phyloP scores from a whole-genome alignment of 53 echinoderm and acorn worm species.

The Luidia sarsii region DNA sequence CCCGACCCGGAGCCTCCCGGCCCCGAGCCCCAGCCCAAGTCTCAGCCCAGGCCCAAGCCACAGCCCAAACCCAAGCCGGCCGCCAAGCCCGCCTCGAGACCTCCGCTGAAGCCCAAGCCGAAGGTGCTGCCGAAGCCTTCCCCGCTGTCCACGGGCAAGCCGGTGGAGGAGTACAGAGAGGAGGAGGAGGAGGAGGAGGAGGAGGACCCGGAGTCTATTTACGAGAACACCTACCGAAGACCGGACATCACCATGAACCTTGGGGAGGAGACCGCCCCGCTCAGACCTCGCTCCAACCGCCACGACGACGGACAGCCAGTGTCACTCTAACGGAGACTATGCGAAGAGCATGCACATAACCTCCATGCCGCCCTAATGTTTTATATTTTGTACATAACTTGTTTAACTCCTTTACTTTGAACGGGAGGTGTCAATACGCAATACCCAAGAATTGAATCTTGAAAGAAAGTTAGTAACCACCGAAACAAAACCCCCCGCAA shows the following conservation, averaged over 20 bases:
- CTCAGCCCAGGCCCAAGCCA: neutral
- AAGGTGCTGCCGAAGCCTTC: slow-evolving; percentile 18
- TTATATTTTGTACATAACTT: no score
- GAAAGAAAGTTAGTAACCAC: no score
- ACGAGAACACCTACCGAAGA: slow-evolving; percentile 36
- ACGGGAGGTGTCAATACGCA: no score
- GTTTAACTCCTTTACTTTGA: no score
- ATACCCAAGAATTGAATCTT: no score
- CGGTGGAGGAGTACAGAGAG: neutral
- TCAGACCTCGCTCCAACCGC: neutral
- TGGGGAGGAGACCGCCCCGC: slow-evolving; percentile 11
- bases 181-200: neutral
- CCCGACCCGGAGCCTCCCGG: slow-evolving; percentile 4
- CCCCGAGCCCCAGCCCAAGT: neutral
- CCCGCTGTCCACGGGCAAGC: neutral
- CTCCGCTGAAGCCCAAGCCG: slow-evolving; percentile 10
- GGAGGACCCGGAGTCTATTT: slow-evolving; percentile 5
- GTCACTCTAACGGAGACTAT: neutral
- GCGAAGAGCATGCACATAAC: no score
- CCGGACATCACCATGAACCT: slow-evolving; percentile 44
- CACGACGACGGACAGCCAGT: neutral
- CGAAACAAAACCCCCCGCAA: no score
- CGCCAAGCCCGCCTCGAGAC: neutral
- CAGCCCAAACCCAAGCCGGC: neutral
- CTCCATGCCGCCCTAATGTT: no score